These are phyloP conservation scores for Anolis carolinensis DNA, from an alignment of 2,113 vertebrate genomes.

Conservation along the genomic window DNA sequence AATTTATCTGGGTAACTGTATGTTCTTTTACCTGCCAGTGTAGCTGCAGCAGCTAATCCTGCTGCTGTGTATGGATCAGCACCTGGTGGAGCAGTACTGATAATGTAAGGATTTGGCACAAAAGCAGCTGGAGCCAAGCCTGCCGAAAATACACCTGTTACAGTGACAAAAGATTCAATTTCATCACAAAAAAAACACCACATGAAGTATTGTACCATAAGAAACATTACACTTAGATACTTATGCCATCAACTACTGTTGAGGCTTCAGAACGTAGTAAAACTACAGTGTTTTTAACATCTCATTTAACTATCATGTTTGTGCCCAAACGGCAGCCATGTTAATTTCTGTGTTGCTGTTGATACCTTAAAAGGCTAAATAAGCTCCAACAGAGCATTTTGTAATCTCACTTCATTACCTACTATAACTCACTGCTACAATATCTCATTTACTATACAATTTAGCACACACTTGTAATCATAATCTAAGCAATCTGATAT, in stretches of 20 bases:
- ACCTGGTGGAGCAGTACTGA: constrained; percentile 93
- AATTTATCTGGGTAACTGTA: not conserved
- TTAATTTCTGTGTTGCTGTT: no score
- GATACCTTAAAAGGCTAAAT: no score
- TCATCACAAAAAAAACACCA: constrained; percentile 56
- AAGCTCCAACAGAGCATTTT: no score
- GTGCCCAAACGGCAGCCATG: no score
- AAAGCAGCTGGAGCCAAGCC: constrained; percentile 96
- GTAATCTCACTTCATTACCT: no score
- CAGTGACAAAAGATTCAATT: constrained; percentile 66
- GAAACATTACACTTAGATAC: not conserved
- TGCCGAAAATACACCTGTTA: constrained; percentile 86
- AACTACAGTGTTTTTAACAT: not conserved
- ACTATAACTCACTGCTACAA: no score
- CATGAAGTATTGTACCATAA: constrained; percentile 35
- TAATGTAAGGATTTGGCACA: constrained; percentile 98
- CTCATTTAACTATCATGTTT: not conserved
- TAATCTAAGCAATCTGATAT: no score
- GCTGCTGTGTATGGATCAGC: constrained; percentile 95
- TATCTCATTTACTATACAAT: no score
- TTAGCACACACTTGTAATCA: no score
- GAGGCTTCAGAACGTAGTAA: not conserved
- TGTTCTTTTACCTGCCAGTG: constrained; percentile 86
- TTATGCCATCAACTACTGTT: constrained; percentile 14
- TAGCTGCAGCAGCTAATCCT: constrained; percentile 92